These are phyloP conservation scores for Drosophila simulans DNA, from an alignment of 1,140 invertebrate genomes.

Conservation along the genomic window DNA sequence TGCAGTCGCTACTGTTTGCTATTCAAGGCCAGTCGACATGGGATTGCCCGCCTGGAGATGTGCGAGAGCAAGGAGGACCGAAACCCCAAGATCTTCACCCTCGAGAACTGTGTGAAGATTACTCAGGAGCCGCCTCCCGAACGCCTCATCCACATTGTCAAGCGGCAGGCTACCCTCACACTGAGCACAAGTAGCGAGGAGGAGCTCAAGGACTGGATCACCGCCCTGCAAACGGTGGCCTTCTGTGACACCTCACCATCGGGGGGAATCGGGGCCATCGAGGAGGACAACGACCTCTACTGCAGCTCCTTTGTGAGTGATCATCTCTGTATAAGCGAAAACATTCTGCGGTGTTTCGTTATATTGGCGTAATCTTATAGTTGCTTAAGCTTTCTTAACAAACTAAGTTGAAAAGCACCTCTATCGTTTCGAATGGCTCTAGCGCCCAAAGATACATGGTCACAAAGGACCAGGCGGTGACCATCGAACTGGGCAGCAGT, in stretches of 20 bases:
- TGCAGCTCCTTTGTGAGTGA: conserved; percentile 87
- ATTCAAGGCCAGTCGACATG: conserved; percentile 92
- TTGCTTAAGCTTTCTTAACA: too few species aligned
- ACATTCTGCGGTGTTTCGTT: neutral
- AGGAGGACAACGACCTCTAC: conserved; percentile 95
- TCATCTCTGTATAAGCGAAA: neutral
- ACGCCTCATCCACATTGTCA: conserved; percentile 88
- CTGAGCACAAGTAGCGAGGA: conserved; percentile 89
- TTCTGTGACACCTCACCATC: conserved; percentile 88
- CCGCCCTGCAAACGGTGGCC: conserved; percentile 91
- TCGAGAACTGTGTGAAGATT: conserved; percentile 95
- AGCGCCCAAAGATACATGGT: neutral
- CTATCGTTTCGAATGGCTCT: neutral
- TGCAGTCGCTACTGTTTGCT: conserved; percentile 86
- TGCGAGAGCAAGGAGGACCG: conserved; percentile 90
- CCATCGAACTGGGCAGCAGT: neutral
- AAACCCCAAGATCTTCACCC: conserved; percentile 91
- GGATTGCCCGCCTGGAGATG: conserved; percentile 92
- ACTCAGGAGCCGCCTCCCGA: conserved; percentile 87
- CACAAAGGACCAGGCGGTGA: neutral
- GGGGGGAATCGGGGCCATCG: conserved; percentile 85
- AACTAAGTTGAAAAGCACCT: too few species aligned
- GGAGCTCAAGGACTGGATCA: conserved; percentile 91
- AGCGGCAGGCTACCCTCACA: conserved; percentile 89
- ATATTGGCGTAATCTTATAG: neutral